A percentile compares a stretch with the other conserved stretches of the same genome.
Conservation (phyloP, 2,888 invertebrate species). For the Catocala fraxini region DNA sequence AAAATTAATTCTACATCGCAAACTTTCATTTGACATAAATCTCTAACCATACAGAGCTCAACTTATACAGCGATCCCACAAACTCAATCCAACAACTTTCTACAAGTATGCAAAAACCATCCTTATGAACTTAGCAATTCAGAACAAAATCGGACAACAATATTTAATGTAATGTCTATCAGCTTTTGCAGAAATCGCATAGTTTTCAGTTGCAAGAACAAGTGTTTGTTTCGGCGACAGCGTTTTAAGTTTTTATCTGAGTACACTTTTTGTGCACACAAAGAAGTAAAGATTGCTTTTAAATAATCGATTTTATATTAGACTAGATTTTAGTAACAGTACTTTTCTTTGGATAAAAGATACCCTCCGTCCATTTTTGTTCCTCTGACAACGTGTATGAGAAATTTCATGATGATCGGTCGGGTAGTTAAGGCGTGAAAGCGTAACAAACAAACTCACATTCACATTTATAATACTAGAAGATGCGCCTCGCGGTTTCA, state of each 20-base stretch:
- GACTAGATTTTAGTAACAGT: no score
- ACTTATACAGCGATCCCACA: slow-evolving; percentile 19
- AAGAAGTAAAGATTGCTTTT: neutral
- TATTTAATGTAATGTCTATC: slow-evolving; percentile 7
- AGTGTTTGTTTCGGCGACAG: slow-evolving; percentile 25
- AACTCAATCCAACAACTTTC: slow-evolving; percentile 13
- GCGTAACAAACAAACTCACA: no score
- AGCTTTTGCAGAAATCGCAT: slow-evolving; percentile 23
- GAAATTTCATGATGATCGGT: no score
- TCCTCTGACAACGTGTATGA: no score
- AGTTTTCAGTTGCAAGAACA: slow-evolving; percentile 32
- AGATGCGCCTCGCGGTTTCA: no score
- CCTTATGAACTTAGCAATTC: neutral
- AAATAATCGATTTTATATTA: neutral
- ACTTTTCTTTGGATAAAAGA: no score
- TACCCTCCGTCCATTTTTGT: no score
- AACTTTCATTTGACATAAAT: slow-evolving; percentile 31
- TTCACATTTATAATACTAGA: no score
- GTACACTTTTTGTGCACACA: slow-evolving; percentile 28
- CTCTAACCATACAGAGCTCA: slow-evolving; percentile 8
- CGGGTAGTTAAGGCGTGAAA: no score
- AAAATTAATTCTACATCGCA: neutral
- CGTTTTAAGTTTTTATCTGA: slow-evolving; percentile 40
- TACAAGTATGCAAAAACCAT: slow-evolving; percentile 13
- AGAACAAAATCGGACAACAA: slow-evolving; percentile 14